phyloP scores from a whole-genome alignment of 2,888 invertebrate species.

The Cistogaster globosa region DNA sequence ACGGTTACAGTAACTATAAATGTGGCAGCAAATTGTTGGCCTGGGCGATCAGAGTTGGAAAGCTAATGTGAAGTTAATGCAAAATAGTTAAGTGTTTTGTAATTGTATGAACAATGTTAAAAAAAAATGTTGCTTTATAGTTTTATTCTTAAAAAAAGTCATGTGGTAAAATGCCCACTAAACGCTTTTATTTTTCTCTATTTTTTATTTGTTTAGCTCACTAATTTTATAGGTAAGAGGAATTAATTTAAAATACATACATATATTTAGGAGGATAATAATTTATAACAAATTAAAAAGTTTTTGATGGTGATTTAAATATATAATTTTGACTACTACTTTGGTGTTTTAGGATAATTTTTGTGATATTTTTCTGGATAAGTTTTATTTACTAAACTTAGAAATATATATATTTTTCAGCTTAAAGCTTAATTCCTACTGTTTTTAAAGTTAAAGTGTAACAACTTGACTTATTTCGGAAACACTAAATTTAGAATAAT shows the following conservation, averaged over 20 bases:
- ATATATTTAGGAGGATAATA: no score
- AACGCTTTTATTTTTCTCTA: conserved; percentile 11
- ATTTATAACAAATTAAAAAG: no score
- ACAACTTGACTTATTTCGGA: no score
- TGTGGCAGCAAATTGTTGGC: conserved; percentile 33
- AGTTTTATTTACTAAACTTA: no score
- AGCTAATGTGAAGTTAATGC: conserved; percentile 45
- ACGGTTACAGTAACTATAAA: conserved; percentile 32
- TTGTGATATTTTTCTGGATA: no score
- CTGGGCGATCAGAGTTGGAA: conserved; percentile 33
- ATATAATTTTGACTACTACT: no score
- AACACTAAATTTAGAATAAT: no score
- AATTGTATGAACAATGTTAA: neutral
- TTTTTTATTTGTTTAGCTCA: neutral
- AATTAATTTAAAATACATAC: neutral
- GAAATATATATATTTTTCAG: no score
- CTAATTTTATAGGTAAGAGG: neutral
- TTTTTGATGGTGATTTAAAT: no score
- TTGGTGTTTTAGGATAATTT: no score
- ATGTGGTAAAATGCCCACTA: conserved; percentile 10
- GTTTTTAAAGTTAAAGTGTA: no score
- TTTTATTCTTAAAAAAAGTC: conserved; percentile 1
- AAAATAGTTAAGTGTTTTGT: conserved; percentile 39
- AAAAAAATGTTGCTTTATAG: neutral
- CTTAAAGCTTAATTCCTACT: no score